Evolutionary conservation across 2,888 invertebrate genomes (phyloP).

Genomic region (Elysia crispata): DNA sequence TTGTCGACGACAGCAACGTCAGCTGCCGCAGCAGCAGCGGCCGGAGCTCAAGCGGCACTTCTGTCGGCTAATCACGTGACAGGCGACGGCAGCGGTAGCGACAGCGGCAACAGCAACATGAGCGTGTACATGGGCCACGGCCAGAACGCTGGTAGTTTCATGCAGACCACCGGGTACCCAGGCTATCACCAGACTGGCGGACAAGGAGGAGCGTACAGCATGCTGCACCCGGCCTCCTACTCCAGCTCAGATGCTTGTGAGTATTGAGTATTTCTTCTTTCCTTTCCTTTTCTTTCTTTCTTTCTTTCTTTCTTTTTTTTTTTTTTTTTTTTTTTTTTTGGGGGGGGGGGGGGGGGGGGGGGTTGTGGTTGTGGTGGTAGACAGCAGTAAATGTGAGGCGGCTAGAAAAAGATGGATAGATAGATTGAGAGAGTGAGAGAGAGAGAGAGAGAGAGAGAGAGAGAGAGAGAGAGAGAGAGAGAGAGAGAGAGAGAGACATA

Average conservation of each 20-base stretch:
- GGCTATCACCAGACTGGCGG: slow-evolving; percentile 47
- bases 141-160: slow-evolving; percentile 54
- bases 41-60: background rate
- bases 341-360: no score
- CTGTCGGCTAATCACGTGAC: background rate
- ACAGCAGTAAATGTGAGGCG: no score
- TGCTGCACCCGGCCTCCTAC: slow-evolving; percentile 49
- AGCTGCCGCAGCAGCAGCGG: background rate
- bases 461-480: no score
- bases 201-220: slow-evolving; percentile 49
- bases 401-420: no score
- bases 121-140: slow-evolving; percentile 54
- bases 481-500: no score
- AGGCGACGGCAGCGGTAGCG: slow-evolving; percentile 12
- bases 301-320: background rate
- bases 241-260: slow-evolving; percentile 49
- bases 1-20: background rate
- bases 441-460: no score
- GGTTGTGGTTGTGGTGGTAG: no score
- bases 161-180: slow-evolving; percentile 52
- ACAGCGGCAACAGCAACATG: slow-evolving; percentile 38
- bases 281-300: slow-evolving; percentile 3
- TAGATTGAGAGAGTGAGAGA: no score
- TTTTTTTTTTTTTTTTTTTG: no score
- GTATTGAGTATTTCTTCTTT: background rate